These are phyloP conservation scores for Glyptemys insculpta DNA, from an alignment of 2,797 vertebrate genomes.

Conservation along the genomic window DNA sequence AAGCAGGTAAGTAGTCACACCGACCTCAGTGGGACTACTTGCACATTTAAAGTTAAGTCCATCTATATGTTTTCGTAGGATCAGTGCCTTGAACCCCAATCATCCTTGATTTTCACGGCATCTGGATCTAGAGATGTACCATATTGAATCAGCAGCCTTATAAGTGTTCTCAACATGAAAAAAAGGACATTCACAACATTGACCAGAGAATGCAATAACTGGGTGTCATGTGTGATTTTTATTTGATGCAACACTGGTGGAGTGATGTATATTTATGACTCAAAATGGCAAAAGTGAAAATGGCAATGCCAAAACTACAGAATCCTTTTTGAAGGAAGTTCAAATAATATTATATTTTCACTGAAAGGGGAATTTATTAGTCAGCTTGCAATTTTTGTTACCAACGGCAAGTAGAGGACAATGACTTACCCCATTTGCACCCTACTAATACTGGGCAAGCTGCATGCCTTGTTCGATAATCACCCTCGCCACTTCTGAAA, in stretches of 20 bases:
- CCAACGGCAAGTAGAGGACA: neutral
- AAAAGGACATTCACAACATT: neutral
- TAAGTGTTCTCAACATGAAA: neutral
- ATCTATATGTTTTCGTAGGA: neutral
- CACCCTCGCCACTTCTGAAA: constrained; percentile 94
- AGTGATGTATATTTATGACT: neutral
- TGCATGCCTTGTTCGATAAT: constrained; percentile 96
- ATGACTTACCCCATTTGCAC: constrained; percentile 96
- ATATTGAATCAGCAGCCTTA: neutral
- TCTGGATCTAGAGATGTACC: neutral
- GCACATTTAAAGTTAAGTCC: neutral
- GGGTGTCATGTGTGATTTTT: neutral
- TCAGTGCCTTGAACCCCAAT: neutral
- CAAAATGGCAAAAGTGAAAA: neutral
- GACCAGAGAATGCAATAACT: neutral
- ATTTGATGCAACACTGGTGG: fast-evolving
- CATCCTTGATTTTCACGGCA: neutral
- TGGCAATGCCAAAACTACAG: neutral
- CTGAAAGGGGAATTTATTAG: neutral
- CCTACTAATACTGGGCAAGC: constrained; percentile 97
- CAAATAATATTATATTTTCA: neutral
- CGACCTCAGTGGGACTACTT: neutral
- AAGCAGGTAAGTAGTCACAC: neutral
- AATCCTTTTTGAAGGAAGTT: fast-evolving
- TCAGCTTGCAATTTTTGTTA: neutral